Conservation (phyloP, 1,140 invertebrate species). For the Dendrolimus punctatus region DNA sequence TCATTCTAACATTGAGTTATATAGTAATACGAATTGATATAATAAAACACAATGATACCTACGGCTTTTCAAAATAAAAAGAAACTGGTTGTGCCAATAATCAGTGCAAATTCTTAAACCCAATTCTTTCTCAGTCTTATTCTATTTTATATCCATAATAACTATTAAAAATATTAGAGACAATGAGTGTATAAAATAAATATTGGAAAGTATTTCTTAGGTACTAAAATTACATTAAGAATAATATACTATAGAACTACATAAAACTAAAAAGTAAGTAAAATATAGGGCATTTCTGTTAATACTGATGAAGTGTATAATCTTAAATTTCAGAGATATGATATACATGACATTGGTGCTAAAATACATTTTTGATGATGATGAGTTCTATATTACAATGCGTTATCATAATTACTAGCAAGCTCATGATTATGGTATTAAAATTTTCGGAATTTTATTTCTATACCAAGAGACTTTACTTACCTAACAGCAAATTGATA, state of each 20-base stretch:
- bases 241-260: conserved; percentile 19
- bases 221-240: no score
- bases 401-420: conserved; percentile 19
- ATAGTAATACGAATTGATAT: conserved; percentile 10
- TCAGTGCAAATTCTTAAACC: no score
- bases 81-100: no score
- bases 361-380: background rate
- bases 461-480: no score
- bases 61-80: no score
- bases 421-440: conserved; percentile 37
- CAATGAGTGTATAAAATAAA: no score
- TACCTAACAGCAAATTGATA: background rate
- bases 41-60: no score
- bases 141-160: no score
- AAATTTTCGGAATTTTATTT: background rate
- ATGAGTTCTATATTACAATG: conserved; percentile 5
- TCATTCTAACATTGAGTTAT: conserved; percentile 35
- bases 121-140: no score
- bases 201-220: no score
- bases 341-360: conserved; percentile 20
- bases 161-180: no score
- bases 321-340: conserved; percentile 53
- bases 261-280: conserved; percentile 33
- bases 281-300: conserved; percentile 29
- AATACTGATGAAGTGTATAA: conserved; percentile 57